phyloP scores from a whole-genome alignment of 2,113 vertebrate species.

The Pseudorhombus dupliciocellatus region DNA sequence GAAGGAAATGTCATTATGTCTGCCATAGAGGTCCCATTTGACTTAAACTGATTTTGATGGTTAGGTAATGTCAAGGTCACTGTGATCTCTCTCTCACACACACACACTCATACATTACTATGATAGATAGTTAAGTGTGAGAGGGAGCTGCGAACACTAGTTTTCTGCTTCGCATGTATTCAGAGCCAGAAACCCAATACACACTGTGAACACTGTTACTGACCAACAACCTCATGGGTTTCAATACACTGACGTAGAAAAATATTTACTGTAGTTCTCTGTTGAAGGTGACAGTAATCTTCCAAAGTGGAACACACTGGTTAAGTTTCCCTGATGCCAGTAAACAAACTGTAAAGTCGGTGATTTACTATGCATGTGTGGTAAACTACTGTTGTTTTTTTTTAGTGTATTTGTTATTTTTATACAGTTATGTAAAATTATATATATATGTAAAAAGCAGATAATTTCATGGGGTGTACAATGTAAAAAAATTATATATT shows the following conservation, averaged over 20 bases:
- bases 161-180: conserved; percentile 7
- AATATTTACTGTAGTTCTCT: conserved; percentile 22
- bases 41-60: neutral
- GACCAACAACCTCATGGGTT: neutral
- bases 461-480: conserved; percentile 17
- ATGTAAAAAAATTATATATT: neutral
- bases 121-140: neutral
- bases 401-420: conserved; percentile 43
- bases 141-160: neutral
- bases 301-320: conserved; percentile 34
- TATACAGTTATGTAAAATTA: conserved; percentile 32
- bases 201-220: conserved; percentile 51
- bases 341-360: conserved; percentile 17
- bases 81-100: no score
- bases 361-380: conserved; percentile 8
- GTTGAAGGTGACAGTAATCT: conserved; percentile 12
- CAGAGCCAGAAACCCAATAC: neutral
- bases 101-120: neutral
- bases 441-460: conserved; percentile 12
- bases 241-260: neutral
- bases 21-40: no score
- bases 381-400: conserved; percentile 10
- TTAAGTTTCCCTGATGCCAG: conserved; percentile 2
- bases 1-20: no score
- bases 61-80: neutral